Evolutionary conservation across 2,113 vertebrate genomes (phyloP).

Genomic region (Datnioides undecimradiatus): DNA sequence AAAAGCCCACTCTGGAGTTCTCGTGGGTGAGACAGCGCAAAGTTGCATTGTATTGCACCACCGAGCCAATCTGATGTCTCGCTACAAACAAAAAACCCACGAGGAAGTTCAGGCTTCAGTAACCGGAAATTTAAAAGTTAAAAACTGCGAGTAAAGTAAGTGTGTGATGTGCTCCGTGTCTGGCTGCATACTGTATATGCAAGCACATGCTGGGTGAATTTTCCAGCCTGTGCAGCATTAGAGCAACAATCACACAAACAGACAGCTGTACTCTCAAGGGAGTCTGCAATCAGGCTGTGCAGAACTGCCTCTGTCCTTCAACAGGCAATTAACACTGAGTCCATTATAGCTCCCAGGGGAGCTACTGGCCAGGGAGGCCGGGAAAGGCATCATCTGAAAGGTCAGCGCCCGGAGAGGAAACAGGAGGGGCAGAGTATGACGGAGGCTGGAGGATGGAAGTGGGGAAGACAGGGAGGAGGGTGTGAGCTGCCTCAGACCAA

Average conservation of each 20-base stretch:
- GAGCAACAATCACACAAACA: conserved; percentile 84
- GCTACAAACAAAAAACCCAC: not conserved
- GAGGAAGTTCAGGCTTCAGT: not conserved
- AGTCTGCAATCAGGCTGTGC: conserved; percentile 87
- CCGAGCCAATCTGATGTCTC: not conserved
- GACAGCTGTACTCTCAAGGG: conserved; percentile 86
- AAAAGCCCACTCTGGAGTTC: not conserved
- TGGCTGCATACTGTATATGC: conserved; percentile 50
- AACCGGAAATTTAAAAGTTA: conserved; percentile 30
- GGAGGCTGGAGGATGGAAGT: conserved; percentile 67
- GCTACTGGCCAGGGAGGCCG: conserved; percentile 74
- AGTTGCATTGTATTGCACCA: not conserved
- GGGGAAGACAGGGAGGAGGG: conserved; percentile 68
- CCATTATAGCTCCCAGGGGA: conserved; percentile 87
- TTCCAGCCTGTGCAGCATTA: conserved; percentile 77
- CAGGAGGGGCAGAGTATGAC: conserved; percentile 70
- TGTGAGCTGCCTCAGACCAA: conserved; percentile 83
- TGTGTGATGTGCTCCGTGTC: conserved; percentile 10
- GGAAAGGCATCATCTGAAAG: conserved; percentile 86
- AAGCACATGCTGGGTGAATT: conserved; percentile 51
- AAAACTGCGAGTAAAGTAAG: not conserved
- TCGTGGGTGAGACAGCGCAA: not conserved
- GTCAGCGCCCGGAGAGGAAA: conserved; percentile 87
- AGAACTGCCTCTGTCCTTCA: conserved; percentile 90
- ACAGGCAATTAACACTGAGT: conserved; percentile 89